phyloP scores from a whole-genome alignment of 2,888 invertebrate genomes.

The Epinotia brunnichana region DNA sequence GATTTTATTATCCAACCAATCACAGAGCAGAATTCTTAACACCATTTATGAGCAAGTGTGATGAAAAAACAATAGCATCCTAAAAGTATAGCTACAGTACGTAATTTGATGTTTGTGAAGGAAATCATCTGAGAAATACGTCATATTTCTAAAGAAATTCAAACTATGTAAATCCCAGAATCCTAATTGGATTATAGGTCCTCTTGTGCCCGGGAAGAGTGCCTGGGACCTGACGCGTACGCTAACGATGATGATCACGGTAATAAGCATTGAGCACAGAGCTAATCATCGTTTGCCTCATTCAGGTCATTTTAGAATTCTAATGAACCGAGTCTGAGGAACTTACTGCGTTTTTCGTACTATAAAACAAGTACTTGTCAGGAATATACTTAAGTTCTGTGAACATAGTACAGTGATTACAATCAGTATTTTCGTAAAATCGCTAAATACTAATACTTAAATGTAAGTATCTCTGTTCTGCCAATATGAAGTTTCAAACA shows the following conservation, averaged over 20 bases:
- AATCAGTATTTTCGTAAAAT: neutral
- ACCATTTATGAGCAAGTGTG: too few species aligned
- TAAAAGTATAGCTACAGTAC: neutral
- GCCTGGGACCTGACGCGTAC: neutral
- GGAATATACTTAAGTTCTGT: too few species aligned
- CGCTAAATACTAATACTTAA: neutral
- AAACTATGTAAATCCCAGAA: neutral
- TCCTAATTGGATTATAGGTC: neutral
- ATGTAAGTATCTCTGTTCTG: too few species aligned
- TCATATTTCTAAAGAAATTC: neutral
- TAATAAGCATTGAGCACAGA: neutral
- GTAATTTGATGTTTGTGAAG: neutral
- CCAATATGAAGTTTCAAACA: neutral
- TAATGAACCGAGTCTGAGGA: neutral
- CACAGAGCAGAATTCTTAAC: too few species aligned
- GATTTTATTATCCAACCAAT: too few species aligned
- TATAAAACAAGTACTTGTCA: too few species aligned
- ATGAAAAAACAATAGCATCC: neutral
- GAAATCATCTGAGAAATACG: neutral
- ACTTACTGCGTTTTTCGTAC: too few species aligned
- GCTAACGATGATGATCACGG: neutral
- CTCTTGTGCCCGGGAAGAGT: too few species aligned
- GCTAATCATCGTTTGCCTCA: neutral
- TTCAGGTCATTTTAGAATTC: neutral
- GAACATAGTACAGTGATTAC: too few species aligned